phyloP scores from a whole-genome alignment of 2,888 invertebrate genomes.

The Scaeva pyrastri region DNA sequence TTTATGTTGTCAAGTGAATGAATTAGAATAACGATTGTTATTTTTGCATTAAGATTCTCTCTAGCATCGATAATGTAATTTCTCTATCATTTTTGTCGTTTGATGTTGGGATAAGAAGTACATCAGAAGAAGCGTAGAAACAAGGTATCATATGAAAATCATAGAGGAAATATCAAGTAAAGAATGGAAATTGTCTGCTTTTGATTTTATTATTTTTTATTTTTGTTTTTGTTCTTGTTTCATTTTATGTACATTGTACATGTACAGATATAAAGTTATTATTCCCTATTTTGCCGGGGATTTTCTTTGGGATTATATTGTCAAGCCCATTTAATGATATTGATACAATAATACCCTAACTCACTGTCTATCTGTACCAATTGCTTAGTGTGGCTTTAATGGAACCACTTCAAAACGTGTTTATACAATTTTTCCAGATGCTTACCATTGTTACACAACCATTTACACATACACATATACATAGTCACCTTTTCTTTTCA shows the following conservation, averaged over 20 bases:
- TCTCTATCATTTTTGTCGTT: conserved; percentile 54
- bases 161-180: conserved; percentile 20
- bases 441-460: conserved; percentile 29
- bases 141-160: conserved; percentile 20
- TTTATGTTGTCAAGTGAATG: conserved; percentile 71
- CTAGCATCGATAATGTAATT: conserved; percentile 67
- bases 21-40: conserved; percentile 73
- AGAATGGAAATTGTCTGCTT: conserved; percentile 27
- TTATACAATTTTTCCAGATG: conserved; percentile 21
- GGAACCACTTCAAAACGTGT: conserved; percentile 46
- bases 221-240: conserved; percentile 9
- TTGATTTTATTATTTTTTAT: not conserved
- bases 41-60: conserved; percentile 68
- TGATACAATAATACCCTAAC: conserved; percentile 49
- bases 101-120: conserved; percentile 8
- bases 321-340: conserved; percentile 61
- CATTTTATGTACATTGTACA: too few relatives aligned
- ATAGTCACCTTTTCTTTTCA: conserved; percentile 3
- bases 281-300: conserved; percentile 9
- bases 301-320: conserved; percentile 58
- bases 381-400: conserved; percentile 31
- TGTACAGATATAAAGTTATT: conserved; percentile 15
- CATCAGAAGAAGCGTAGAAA: not conserved
- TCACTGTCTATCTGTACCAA: not conserved
- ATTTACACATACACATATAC: not conserved